These are phyloP conservation scores for Apus apus DNA, from an alignment of 2,113 vertebrate species.

Conservation along the genomic window DNA sequence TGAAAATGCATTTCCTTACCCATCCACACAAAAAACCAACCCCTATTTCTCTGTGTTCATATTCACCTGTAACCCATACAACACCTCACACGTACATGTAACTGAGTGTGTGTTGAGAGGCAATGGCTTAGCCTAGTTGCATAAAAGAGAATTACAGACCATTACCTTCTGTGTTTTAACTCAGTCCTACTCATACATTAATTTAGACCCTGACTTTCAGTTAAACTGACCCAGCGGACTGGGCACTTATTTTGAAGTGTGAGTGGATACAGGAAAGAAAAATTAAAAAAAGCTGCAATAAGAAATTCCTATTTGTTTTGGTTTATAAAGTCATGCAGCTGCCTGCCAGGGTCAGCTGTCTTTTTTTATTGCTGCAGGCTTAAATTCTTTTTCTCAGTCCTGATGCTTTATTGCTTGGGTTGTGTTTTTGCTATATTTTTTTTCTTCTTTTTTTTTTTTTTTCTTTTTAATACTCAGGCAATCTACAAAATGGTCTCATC, in stretches of 20 bases:
- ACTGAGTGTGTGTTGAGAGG: not conserved
- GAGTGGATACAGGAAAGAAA: not conserved
- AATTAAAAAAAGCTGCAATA: not conserved
- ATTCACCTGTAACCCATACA: not conserved
- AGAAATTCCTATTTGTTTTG: constrained; percentile 11
- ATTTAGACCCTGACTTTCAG: not conserved
- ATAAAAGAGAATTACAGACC: not conserved
- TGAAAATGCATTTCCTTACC: not conserved
- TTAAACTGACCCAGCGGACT: not conserved
- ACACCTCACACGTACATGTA: accelerated
- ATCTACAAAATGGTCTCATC: constrained; percentile 88
- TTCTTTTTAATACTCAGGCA: constrained; percentile 60
- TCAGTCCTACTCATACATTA: not conserved
- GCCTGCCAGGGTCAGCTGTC: not conserved
- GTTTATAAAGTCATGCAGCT: not conserved
- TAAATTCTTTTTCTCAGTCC: not conserved
- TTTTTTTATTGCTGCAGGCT: constrained; percentile 8
- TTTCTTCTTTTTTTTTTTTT: no score
- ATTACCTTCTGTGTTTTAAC: not conserved
- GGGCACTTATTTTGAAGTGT: not conserved
- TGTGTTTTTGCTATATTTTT: not conserved
- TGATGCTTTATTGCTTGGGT: not conserved
- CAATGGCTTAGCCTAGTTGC: not conserved
- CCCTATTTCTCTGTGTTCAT: not conserved
- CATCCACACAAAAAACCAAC: not conserved